Percentiles rank a stretch among this genome's conserved stretches.
Conservation (phyloP, 2,797 vertebrate genomes). For the Poeciliopsis presidionis region DNA sequence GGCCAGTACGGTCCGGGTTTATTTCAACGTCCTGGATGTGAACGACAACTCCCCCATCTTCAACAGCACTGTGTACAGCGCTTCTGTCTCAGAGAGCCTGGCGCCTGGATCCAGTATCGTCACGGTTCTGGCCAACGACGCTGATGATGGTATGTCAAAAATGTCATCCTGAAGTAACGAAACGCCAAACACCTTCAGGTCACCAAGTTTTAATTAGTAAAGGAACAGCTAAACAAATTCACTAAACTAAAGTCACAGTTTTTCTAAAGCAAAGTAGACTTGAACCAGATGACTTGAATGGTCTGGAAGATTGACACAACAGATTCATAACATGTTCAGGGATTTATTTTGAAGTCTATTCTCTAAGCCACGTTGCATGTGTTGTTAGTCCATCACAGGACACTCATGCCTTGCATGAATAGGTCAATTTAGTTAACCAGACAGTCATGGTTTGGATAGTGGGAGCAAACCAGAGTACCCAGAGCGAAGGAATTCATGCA, state of each 20-base stretch:
- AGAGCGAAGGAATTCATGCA: not conserved
- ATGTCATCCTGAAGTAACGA: not conserved
- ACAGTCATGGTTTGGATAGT: not conserved
- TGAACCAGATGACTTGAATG: not conserved
- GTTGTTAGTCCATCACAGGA: not conserved
- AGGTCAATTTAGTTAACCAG: not conserved
- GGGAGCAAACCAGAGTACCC: not conserved
- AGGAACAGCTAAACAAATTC: not conserved
- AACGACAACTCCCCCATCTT: slow-evolving; percentile 93
- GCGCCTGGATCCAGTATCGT: slow-evolving; percentile 84
- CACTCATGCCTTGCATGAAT: too few species aligned
- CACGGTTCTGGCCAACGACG: slow-evolving; percentile 86
- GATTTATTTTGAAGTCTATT: too few species aligned
- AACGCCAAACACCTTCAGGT: not conserved
- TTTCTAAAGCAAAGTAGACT: not conserved
- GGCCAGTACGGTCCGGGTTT: slow-evolving; percentile 86
- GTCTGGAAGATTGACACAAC: not conserved
- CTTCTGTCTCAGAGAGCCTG: slow-evolving; percentile 89
- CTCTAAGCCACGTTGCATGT: not conserved
- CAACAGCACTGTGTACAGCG: slow-evolving; percentile 83
- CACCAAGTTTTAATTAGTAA: not conserved
- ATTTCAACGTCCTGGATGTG: slow-evolving; percentile 94
- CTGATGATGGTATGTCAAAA: slow-evolving; percentile 87
- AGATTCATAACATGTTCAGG: not conserved
- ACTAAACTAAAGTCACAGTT: not conserved